These are phyloP conservation scores for Yoshiicerus persimilis DNA, from an alignment of 1,140 invertebrate species.

Conservation along the genomic window DNA sequence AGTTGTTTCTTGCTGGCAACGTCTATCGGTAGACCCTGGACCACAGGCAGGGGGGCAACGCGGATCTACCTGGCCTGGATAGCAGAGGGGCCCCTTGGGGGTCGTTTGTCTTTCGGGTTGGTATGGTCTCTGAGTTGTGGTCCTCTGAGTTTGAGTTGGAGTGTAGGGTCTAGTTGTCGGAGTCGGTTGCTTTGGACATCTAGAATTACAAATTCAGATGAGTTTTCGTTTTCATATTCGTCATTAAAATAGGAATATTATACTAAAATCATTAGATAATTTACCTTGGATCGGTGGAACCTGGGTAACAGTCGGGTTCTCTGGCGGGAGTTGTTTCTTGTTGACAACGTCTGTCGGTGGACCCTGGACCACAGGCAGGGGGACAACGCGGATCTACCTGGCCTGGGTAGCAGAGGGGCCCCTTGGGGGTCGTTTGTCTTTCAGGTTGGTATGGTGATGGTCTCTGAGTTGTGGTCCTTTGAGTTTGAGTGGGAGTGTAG, in stretches of 20 bases:
- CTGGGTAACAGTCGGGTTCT: conserved; percentile 52
- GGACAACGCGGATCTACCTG: conserved; percentile 55
- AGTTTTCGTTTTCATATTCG: not conserved
- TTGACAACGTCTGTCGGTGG: not conserved
- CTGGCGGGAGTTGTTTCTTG: conserved; percentile 46
- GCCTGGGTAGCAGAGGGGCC: conserved; percentile 52
- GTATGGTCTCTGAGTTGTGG: no score
- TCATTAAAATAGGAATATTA: not conserved
- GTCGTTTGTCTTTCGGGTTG: conserved; percentile 53
- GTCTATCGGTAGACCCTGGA: conserved; percentile 22
- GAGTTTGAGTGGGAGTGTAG: no score
- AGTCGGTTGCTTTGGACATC: not conserved
- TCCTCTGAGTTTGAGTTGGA: no score
- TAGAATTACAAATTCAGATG: not conserved
- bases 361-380: conserved; percentile 31
- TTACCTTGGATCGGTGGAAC: conserved; percentile 60
- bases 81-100: conserved; percentile 47
- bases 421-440: conserved; percentile 48
- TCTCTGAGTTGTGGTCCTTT: no score
- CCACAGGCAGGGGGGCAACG: conserved; percentile 43
- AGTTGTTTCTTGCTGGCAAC: conserved; percentile 37
- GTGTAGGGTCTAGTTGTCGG: conserved; percentile 55
- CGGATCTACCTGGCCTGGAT: conserved; percentile 51
- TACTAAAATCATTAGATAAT: not conserved
- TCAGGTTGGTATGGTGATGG: no score